Percentiles rank a stretch among this genome's conserved stretches.
phyloP scores from a whole-genome alignment of 2,888 invertebrate species.

The Caradrina kadenii region DNA sequence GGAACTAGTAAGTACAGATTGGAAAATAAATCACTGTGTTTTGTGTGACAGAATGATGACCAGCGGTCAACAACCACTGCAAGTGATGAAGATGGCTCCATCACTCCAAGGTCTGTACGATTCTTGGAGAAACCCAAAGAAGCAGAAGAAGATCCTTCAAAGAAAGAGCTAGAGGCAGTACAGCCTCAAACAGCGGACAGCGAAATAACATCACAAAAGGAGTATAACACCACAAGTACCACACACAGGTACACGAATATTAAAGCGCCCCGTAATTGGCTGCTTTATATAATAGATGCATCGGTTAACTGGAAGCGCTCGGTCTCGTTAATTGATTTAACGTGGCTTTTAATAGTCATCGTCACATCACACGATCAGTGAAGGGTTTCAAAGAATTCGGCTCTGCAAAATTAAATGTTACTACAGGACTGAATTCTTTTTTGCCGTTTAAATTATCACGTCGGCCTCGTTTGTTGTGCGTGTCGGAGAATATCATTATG shows the following conservation, averaged over 20 bases:
- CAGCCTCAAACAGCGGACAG: constrained; percentile 54
- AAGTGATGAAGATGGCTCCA: constrained; percentile 90
- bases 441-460: background rate
- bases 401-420: background rate
- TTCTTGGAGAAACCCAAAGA: constrained; percentile 90
- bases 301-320: background rate
- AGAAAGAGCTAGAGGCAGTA: constrained; percentile 65
- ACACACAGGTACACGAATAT: constrained; percentile 73
- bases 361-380: background rate
- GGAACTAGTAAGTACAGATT: too few relatives aligned
- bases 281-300: background rate
- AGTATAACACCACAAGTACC: constrained; percentile 67
- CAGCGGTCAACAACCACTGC: constrained; percentile 84
- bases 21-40: constrained; percentile 1
- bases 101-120: constrained; percentile 92
- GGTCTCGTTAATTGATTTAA: background rate
- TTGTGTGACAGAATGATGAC: constrained; percentile 78
- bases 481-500: background rate
- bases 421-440: background rate
- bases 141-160: constrained; percentile 80
- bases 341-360: background rate
- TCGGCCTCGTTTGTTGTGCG: background rate
- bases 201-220: constrained; percentile 73
- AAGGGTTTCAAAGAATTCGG: background rate
- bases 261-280: background rate